phyloP scores from a whole-genome alignment of 2,113 vertebrate species.

The Uropsilus gracilis region DNA sequence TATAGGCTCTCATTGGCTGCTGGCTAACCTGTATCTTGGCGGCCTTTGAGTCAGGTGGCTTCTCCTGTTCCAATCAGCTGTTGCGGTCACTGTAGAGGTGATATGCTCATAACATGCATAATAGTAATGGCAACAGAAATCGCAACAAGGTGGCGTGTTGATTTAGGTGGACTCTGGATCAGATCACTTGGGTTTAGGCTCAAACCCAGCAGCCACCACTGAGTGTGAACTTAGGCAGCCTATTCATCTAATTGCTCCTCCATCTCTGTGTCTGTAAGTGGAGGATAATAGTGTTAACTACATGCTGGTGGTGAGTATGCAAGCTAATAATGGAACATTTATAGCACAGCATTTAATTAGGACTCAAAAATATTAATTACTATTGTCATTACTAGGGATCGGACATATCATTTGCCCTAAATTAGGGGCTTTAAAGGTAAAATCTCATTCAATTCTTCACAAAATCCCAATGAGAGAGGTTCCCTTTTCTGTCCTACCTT shows the following conservation, averaged over 20 bases:
- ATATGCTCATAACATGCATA: neutral
- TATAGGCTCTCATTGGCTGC: neutral
- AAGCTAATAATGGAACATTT: neutral
- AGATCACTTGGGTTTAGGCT: neutral
- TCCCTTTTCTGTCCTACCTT: neutral
- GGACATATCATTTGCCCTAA: neutral
- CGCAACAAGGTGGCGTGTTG: accelerated
- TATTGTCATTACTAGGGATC: neutral
- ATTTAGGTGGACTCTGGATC: neutral
- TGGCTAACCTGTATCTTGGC: neutral
- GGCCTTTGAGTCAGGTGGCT: neutral
- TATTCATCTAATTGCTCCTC: neutral
- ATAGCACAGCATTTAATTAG: constrained; percentile 16
- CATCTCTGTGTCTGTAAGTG: neutral
- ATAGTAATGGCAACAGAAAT: too few relatives aligned
- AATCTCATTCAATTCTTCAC: neutral
- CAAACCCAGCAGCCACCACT: neutral
- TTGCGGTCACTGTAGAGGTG: neutral
- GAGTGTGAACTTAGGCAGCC: neutral
- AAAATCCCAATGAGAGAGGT: neutral
- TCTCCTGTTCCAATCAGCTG: neutral
- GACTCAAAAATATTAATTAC: neutral
- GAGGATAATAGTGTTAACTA: neutral
- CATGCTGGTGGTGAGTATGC: neutral
- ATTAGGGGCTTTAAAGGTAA: neutral